These are phyloP conservation scores for Umimayanthus chanpuru DNA, from an alignment of 92 coral and sea anemone genomes.

Conservation along the genomic window DNA sequence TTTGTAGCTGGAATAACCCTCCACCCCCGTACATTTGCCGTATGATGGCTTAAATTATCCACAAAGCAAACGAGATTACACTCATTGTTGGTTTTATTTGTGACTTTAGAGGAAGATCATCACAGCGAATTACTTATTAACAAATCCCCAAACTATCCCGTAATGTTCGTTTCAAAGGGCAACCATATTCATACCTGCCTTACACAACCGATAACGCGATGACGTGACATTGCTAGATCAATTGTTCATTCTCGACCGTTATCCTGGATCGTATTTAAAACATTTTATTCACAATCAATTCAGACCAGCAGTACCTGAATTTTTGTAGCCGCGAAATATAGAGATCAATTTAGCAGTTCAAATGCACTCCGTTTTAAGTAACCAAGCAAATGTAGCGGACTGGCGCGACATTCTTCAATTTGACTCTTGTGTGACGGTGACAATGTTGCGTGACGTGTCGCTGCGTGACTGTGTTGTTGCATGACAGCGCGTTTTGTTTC, in stretches of 20 bases:
- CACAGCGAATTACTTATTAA: background rate
- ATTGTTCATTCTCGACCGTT: background rate
- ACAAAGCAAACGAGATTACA: no score
- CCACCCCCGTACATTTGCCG: no score
- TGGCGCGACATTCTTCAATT: background rate
- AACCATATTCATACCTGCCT: background rate
- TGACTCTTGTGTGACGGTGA: background rate
- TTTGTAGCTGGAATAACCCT: no score
- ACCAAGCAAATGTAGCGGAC: slow-evolving; percentile 21
- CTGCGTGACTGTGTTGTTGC: no score
- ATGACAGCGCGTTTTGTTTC: no score
- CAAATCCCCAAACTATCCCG: background rate
- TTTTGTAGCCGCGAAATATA: no score
- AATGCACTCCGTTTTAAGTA: background rate
- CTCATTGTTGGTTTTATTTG: no score
- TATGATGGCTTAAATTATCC: no score
- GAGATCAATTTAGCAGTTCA: background rate
- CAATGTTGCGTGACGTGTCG: background rate
- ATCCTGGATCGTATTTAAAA: background rate
- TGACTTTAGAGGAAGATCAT: no score
- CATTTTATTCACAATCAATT: background rate
- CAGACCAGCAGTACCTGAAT: no score
- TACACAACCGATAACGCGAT: background rate
- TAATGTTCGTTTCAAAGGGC: background rate
- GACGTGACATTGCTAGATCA: background rate